Evolutionary conservation across 2,888 invertebrate species (phyloP).

Genomic region (Xanthorhoe designata): DNA sequence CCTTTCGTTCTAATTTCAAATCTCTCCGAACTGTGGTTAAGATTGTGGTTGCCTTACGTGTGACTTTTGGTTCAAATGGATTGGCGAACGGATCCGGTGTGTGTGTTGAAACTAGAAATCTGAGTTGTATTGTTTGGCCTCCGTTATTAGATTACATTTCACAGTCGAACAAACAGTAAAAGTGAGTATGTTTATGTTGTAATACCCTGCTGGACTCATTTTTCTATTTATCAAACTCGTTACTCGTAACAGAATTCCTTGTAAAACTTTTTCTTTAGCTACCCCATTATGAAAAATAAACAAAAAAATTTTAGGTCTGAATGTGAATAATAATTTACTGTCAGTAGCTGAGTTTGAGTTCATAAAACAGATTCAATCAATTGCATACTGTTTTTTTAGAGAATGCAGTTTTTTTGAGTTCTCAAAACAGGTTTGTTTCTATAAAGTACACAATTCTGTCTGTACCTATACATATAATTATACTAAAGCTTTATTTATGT

Average conservation of each 20-base stretch:
- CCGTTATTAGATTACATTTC: slow-evolving; percentile 20
- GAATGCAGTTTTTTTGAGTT: too few relatives aligned
- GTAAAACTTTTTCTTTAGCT: neutral
- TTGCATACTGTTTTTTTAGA: too few relatives aligned
- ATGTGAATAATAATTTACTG: too few relatives aligned
- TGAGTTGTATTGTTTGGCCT: slow-evolving; percentile 20
- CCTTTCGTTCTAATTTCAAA: slow-evolving; percentile 17
- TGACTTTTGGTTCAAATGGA: slow-evolving; percentile 9
- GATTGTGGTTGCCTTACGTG: neutral
- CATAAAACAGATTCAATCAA: too few relatives aligned
- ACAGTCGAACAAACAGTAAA: slow-evolving; percentile 13
- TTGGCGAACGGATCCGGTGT: slow-evolving; percentile 6
- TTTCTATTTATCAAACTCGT: slow-evolving; percentile 4
- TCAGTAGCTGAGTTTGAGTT: neutral
- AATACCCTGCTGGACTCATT: slow-evolving; percentile 4
- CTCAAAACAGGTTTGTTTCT: too few relatives aligned
- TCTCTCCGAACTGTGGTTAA: slow-evolving; percentile 1
- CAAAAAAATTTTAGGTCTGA: neutral
- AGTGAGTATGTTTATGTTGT: slow-evolving; percentile 27
- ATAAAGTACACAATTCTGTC: too few relatives aligned
- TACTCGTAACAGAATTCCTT: neutral
- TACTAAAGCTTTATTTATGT: too few relatives aligned
- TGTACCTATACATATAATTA: too few relatives aligned
- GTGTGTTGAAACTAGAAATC: slow-evolving; percentile 31
- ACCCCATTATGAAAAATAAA: neutral